Evolutionary conservation across 2,797 vertebrate species (phyloP).

Genomic region (Ataeniobius toweri): DNA sequence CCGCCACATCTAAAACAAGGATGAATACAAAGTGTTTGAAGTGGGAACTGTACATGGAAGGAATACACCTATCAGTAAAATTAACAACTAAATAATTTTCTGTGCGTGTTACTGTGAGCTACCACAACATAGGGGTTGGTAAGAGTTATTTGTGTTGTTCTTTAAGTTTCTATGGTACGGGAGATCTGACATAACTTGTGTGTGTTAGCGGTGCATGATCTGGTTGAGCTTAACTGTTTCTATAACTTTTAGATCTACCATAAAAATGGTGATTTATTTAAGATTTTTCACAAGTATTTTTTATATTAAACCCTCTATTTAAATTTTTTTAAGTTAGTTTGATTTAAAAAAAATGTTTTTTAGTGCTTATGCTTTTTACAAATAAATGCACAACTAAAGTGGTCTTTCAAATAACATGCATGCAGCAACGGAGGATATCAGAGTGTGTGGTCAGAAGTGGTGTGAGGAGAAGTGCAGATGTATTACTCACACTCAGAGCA

Average conservation of each 20-base stretch:
- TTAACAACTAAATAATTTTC: too few relatives aligned
- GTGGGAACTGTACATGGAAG: too few relatives aligned
- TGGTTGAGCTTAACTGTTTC: too few relatives aligned
- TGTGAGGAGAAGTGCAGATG: background rate
- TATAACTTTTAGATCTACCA: too few relatives aligned
- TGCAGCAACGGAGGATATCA: background rate
- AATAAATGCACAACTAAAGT: background rate
- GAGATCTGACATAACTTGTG: background rate
- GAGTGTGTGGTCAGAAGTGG: background rate
- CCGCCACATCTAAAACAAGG: too few relatives aligned
- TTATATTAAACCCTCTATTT: background rate
- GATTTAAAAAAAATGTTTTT: background rate
- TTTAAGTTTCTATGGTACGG: too few relatives aligned
- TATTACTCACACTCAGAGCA: conserved; percentile 85
- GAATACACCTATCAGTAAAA: too few relatives aligned
- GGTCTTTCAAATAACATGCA: background rate
- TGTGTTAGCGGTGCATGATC: background rate
- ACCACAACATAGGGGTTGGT: too few relatives aligned
- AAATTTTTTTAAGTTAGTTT: background rate
- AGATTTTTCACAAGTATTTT: background rate
- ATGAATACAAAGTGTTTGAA: too few relatives aligned
- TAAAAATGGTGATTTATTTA: too few relatives aligned
- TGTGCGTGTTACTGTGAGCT: too few relatives aligned
- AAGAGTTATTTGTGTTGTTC: too few relatives aligned
- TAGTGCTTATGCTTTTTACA: background rate